These are phyloP conservation scores for Hypena proboscidalis DNA, from an alignment of 2,888 invertebrate genomes.

Conservation along the genomic window DNA sequence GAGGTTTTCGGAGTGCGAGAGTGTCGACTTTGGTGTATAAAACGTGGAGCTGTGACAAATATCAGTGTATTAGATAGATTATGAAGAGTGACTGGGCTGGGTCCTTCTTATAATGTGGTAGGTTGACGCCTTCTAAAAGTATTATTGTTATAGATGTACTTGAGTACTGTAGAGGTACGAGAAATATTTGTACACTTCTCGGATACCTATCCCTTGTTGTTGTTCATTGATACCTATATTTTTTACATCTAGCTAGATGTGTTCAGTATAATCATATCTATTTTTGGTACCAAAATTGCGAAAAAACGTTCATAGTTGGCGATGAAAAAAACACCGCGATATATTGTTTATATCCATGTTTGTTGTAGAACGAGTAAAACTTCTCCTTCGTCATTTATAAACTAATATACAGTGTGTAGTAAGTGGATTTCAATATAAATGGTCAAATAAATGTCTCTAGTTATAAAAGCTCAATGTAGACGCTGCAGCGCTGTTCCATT, in stretches of 20 bases:
- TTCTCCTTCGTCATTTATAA: slow-evolving; percentile 47
- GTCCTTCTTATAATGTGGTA: slow-evolving; percentile 77
- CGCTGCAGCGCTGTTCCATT: slow-evolving; percentile 29
- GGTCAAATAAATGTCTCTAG: slow-evolving; percentile 20
- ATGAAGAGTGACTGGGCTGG: slow-evolving; percentile 69
- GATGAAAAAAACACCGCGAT: slow-evolving; percentile 45
- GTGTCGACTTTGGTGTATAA: slow-evolving; percentile 91
- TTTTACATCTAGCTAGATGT: slow-evolving; percentile 83
- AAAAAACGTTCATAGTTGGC: slow-evolving; percentile 47
- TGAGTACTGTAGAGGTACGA: slow-evolving; percentile 76
- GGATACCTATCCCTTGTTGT: slow-evolving; percentile 82
- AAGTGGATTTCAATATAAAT: slow-evolving; percentile 11
- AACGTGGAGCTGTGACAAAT: slow-evolving; percentile 78
- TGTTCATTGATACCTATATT: slow-evolving; percentile 84
- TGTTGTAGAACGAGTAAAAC: slow-evolving; percentile 21
- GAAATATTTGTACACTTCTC: slow-evolving; percentile 83
- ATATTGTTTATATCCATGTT: slow-evolving; percentile 43
- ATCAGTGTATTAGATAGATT: slow-evolving; percentile 83
- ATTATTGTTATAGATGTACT: slow-evolving; percentile 84
- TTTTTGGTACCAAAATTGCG: slow-evolving; percentile 76
- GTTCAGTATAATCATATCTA: slow-evolving; percentile 81
- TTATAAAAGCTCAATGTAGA: slow-evolving; percentile 17
- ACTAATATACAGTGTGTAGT: slow-evolving; percentile 15
- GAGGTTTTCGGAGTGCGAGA: slow-evolving; percentile 92
- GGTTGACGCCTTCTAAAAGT: slow-evolving; percentile 82